Evolutionary conservation across 2,797 vertebrate genomes (phyloP).

Genomic region (Cuniculus paca): DNA sequence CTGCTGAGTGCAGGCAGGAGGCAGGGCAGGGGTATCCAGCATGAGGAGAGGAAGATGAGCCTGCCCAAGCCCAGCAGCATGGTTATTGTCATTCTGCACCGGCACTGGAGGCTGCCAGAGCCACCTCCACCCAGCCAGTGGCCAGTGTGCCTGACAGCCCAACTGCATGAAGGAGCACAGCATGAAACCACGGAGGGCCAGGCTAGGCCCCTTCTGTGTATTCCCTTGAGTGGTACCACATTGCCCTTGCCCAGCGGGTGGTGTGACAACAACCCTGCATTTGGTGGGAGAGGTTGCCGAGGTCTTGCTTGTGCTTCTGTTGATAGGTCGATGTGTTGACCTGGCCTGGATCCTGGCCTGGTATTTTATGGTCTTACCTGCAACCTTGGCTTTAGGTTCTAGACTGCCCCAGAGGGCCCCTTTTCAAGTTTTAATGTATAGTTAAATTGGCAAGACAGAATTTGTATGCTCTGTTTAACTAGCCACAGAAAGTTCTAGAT

Average conservation of each 20-base stretch:
- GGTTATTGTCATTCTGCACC: not conserved
- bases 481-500: conserved; percentile 18
- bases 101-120: not conserved
- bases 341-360: not conserved
- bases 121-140: not conserved
- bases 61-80: rapidly evolving
- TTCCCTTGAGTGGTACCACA: not conserved
- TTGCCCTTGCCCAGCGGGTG: not conserved
- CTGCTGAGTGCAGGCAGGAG: not conserved
- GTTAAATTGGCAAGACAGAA: not conserved
- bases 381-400: not conserved
- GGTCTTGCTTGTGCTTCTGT: not conserved
- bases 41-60: not conserved
- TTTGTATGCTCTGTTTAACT: not conserved
- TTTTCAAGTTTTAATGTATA: not conserved
- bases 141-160: not conserved
- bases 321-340: not conserved
- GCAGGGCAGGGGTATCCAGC: not conserved
- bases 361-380: not conserved
- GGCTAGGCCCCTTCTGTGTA: not conserved
- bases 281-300: not conserved
- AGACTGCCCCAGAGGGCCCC: not conserved
- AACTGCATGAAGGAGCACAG: rapidly evolving
- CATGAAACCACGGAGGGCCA: not conserved
- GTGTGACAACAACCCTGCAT: rapidly evolving